A percentile compares a stretch with the other conserved stretches of the same genome.
These are phyloP conservation scores for Rallus crepitans DNA, from an alignment of 2,797 vertebrate species.

Conservation along the genomic window DNA sequence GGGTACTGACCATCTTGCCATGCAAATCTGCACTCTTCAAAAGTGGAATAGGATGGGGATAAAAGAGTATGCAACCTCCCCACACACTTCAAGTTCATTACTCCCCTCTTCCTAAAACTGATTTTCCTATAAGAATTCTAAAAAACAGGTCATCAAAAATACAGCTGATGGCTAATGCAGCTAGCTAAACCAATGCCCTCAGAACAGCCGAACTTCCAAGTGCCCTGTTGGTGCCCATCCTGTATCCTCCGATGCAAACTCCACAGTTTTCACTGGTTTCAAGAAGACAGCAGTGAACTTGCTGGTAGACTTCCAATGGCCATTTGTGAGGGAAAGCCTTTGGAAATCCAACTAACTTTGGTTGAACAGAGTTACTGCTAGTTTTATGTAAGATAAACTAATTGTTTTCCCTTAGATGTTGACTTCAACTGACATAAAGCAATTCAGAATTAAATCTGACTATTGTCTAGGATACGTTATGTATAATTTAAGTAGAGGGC, in stretches of 20 bases:
- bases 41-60: neutral
- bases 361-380: neutral
- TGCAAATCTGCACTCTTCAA: neutral
- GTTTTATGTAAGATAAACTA: neutral
- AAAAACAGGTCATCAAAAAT: neutral
- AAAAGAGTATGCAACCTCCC: neutral
- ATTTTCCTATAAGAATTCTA: neutral
- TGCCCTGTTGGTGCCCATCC: fast-evolving
- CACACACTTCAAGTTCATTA: neutral
- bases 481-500: neutral
- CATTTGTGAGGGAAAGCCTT: neutral
- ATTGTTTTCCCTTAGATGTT: neutral
- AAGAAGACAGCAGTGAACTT: neutral
- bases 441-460: neutral
- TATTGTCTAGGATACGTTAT: neutral
- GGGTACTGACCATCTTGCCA: neutral
- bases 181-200: neutral
- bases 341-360: neutral
- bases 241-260: neutral
- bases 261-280: neutral
- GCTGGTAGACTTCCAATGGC: neutral
- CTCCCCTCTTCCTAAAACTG: neutral
- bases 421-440: neutral
- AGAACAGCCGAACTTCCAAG: neutral
- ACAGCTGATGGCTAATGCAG: neutral